phyloP scores from a whole-genome alignment of 2,888 invertebrate species.

The Punctoribates punctum region DNA sequence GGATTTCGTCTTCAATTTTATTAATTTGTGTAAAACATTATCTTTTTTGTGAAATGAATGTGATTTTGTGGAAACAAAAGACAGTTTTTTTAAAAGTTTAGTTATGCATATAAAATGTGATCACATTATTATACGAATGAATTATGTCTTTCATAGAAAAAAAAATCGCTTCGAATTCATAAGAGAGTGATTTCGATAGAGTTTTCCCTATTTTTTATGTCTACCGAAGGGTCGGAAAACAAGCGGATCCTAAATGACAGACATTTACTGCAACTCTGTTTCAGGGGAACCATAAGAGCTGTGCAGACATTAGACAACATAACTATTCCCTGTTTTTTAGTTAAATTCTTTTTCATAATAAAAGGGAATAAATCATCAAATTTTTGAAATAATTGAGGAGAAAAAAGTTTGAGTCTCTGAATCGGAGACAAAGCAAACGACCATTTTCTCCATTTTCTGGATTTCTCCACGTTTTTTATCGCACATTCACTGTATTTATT shows the following conservation, averaged over 20 bases:
- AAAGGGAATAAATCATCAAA: conserved; percentile 20
- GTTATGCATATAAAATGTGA: neutral
- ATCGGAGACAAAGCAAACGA: too few species aligned
- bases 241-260: conserved; percentile 22
- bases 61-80: too few species aligned
- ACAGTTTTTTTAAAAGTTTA: too few species aligned
- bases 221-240: conserved; percentile 18
- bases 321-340: neutral
- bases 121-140: neutral
- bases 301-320: neutral
- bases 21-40: too few species aligned
- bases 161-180: neutral
- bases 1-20: too few species aligned
- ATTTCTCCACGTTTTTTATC: neutral
- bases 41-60: too few species aligned
- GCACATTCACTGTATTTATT: neutral
- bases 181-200: conserved; percentile 6
- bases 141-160: neutral
- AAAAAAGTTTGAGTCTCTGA: too few species aligned
- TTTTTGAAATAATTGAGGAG: neutral
- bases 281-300: conserved; percentile 6
- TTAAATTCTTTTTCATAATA: neutral
- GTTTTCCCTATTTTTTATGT: neutral
- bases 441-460: neutral
- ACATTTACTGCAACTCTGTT: conserved; percentile 8